Evolutionary conservation across 2,113 vertebrate genomes (phyloP).

Genomic region (Emberiza fucata): DNA sequence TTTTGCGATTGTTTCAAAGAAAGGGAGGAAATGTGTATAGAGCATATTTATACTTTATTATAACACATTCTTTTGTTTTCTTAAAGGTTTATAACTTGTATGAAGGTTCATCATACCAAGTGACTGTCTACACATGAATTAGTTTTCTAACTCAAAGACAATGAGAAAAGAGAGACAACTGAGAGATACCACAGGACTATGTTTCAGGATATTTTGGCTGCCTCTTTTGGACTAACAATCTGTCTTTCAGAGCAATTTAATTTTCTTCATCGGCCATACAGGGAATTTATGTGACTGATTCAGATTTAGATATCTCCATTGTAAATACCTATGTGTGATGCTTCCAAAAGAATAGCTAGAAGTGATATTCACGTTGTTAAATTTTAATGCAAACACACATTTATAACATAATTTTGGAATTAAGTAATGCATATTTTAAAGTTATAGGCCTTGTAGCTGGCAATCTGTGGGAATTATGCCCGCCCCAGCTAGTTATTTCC

Average conservation of each 20-base stretch:
- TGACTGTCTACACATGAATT: background rate
- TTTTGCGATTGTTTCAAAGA: conserved; percentile 65
- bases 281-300: background rate
- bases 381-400: background rate
- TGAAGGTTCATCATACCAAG: background rate
- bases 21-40: conserved; percentile 52
- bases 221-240: background rate
- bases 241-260: background rate
- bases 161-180: background rate
- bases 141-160: background rate
- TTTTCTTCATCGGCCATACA: background rate
- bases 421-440: background rate
- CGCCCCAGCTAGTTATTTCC: background rate
- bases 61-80: background rate
- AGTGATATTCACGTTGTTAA: background rate
- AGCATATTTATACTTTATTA: background rate
- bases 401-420: background rate
- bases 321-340: background rate
- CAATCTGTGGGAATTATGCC: background rate
- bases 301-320: background rate
- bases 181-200: background rate
- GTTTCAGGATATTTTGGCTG: background rate
- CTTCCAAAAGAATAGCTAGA: background rate
- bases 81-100: background rate
- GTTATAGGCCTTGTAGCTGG: background rate